phyloP scores from a whole-genome alignment of 2,888 invertebrate species.

The Bombylius discolor region DNA sequence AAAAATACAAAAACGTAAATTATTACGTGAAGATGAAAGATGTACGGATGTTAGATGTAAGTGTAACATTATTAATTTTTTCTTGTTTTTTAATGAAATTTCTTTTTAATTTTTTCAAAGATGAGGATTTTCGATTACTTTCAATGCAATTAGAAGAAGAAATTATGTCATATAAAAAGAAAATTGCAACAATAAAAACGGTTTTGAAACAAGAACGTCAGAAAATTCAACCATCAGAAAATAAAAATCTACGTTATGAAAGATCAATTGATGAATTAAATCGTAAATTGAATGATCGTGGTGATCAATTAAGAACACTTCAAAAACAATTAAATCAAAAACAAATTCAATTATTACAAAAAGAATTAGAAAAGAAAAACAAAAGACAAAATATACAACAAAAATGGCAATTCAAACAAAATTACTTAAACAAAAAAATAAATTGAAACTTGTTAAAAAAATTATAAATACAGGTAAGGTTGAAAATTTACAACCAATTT shows the following conservation, averaged over 20 bases:
- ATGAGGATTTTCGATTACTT: slow-evolving; percentile 49
- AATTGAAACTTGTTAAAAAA: slow-evolving; percentile 45
- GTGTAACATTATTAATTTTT: slow-evolving; percentile 17
- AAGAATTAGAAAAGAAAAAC: slow-evolving; percentile 51
- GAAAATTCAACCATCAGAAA: slow-evolving; percentile 50
- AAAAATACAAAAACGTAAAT: no score
- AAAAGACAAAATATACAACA: slow-evolving; percentile 48
- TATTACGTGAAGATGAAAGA: no score
- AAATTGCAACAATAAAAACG: slow-evolving; percentile 51
- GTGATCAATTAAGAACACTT: slow-evolving; percentile 47
- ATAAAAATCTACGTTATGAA: slow-evolving; percentile 52
- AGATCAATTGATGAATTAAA: slow-evolving; percentile 46
- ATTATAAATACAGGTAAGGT: no score
- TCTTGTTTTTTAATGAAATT: slow-evolving; percentile 1
- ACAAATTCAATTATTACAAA: slow-evolving; percentile 47
- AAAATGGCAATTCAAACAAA: slow-evolving; percentile 58
- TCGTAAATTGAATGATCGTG: slow-evolving; percentile 49
- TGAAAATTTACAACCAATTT: no score
- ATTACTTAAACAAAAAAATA: slow-evolving; percentile 44
- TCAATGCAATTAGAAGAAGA: slow-evolving; percentile 59
- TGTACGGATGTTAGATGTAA: slow-evolving; percentile 47
- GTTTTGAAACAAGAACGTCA: slow-evolving; percentile 55
- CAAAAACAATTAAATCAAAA: slow-evolving; percentile 53
- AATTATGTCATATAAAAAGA: slow-evolving; percentile 50
- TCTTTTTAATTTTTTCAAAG: slow-evolving; percentile 27